Base-by-base conservation (phyloP, 2,888 invertebrate species). In the Drosophila glabriapex region DNA sequence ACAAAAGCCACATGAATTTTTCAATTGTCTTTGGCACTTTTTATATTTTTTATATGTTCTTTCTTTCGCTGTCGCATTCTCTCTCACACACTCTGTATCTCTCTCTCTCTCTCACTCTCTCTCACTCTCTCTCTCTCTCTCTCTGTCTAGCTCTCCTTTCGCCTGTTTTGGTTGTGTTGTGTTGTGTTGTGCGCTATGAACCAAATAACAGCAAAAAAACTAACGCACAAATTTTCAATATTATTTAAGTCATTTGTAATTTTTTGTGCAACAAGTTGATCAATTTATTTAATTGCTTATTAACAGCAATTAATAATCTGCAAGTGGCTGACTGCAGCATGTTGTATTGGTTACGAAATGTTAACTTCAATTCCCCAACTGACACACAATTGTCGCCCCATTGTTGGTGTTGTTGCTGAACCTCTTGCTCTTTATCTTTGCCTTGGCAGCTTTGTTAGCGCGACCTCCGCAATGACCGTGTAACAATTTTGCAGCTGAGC, bases 381-480 rank as follows among this genome's bases (percentile, higher is more conserved):
- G 76, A 58, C 62, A 74, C 79, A 61, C 79, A 68, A 61, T 74
- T 72, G 68, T 72, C 72, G 68, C 68, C 53, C 56, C n/a, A 39
- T 58, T 69, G 41, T 29, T 55, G 56, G 6, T 56, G 56, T 28
- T 56, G 28, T 29, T 29, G 56, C 55, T 55, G 59, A 14, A 55
- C 64, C 39, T 63, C 46, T 41, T 68, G 53, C 46, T 54, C 69
- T 68, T 70, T 82, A 80, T 67, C 72, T 67, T 83, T 73, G 74
- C 65, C 84, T 84, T 82, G 87, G 73, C 73, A 76, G 78, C 85
- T 70, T 82, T 83, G 71, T 74, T 83, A 67, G 87, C 63, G 77
- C 89, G 89, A 84, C 90, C 89, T 90, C 90, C 90, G 79, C 86
- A 90, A 86, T 86, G 86, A 77, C 86, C 86, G 86, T 86, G 90